phyloP scores from a whole-genome alignment of 1,140 invertebrate genomes.

The Bacillus rossius region DNA sequence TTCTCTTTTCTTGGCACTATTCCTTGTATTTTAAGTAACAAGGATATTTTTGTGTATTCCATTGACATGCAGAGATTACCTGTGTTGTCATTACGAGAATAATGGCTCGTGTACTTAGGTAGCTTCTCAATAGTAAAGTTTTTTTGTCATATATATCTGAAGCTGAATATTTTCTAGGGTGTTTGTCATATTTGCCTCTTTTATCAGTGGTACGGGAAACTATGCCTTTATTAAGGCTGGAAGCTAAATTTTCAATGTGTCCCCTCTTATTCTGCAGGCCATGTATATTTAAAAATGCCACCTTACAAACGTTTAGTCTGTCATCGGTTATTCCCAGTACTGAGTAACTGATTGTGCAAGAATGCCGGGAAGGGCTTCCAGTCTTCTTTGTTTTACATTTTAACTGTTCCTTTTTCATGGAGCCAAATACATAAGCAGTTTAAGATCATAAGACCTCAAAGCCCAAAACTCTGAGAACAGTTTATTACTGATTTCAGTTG shows the following conservation, averaged over 20 bases:
- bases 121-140: neutral
- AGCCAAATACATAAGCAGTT: slow-evolving; percentile 3
- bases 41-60: slow-evolving; percentile 6
- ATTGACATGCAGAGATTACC: slow-evolving; percentile 9
- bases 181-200: neutral
- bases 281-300: slow-evolving; percentile 4
- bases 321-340: neutral
- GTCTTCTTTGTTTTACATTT: slow-evolving; percentile 8
- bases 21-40: slow-evolving; percentile 2
- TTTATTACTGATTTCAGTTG: neutral
- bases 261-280: slow-evolving; percentile 1
- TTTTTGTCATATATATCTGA: neutral
- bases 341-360: neutral
- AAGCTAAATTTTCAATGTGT: neutral
- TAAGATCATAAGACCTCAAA: slow-evolving; percentile 2
- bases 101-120: slow-evolving; percentile 5
- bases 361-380: neutral
- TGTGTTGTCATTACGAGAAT: neutral
- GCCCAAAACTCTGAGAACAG: neutral
- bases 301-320: neutral
- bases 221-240: neutral
- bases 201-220: neutral
- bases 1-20: neutral
- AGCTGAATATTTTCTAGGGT: neutral
- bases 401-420: neutral